Percentiles rank a stretch among this genome's conserved stretches.
These are phyloP conservation scores for Paguma larvata DNA, from an alignment of 2,797 vertebrate genomes.

Conservation along the genomic window DNA sequence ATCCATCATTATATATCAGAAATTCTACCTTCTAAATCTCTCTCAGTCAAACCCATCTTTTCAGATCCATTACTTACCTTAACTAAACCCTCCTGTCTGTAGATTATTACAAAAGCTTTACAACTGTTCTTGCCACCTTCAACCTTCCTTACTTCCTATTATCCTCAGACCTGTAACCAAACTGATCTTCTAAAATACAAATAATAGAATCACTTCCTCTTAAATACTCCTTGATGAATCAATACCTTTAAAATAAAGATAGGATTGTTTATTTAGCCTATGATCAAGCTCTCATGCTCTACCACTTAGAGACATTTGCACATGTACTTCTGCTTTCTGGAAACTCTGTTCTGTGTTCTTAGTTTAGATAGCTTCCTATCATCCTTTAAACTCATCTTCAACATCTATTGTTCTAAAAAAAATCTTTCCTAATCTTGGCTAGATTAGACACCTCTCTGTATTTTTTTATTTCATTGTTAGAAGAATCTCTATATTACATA, in stretches of 20 bases:
- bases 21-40: not conserved
- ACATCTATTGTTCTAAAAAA: not conserved
- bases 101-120: not conserved
- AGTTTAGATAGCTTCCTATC: not conserved
- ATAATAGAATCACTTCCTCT: not conserved
- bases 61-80: not conserved
- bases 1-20: not conserved
- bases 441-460: not conserved
- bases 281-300: not conserved
- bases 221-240: not conserved
- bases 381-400: slow-evolving; percentile 9
- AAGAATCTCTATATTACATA: not conserved
- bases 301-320: not conserved
- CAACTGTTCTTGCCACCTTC: not conserved
- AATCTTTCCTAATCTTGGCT: not conserved
- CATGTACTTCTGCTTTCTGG: not conserved
- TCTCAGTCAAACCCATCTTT: not conserved
- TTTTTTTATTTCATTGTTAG: not conserved
- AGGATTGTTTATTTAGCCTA: not conserved
- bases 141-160: not conserved
- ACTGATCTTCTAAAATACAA: not conserved
- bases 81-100: not conserved
- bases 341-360: not conserved
- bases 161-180: not conserved
- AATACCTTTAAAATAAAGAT: not conserved